Conservation (phyloP, 2,888 invertebrate species). For the Kryphioiulus occultus region DNA sequence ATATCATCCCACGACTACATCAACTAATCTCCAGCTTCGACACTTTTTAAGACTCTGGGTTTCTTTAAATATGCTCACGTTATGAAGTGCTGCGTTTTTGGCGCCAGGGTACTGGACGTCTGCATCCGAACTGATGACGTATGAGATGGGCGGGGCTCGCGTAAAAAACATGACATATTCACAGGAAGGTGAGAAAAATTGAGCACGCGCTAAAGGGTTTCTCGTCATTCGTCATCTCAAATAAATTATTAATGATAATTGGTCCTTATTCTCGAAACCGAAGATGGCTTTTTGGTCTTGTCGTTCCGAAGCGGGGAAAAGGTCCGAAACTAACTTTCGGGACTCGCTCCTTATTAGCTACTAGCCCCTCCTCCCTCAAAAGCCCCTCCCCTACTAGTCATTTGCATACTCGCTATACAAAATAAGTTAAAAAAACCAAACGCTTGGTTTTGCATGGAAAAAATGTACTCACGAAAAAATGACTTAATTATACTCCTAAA, state of each 20-base stretch:
- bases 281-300: constrained; percentile 15
- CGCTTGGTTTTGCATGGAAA: constrained; percentile 20
- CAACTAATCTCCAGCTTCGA: not conserved
- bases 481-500: constrained; percentile 23
- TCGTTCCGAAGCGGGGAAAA: not conserved
- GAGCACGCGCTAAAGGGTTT: constrained; percentile 23
- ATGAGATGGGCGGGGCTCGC: constrained; percentile 12
- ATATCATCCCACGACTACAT: constrained; percentile 8
- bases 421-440: constrained; percentile 13
- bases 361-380: not conserved
- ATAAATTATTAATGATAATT: constrained; percentile 17
- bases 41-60: not conserved
- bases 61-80: not conserved
- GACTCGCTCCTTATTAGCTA: not conserved
- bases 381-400: constrained; percentile 2
- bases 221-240: not conserved
- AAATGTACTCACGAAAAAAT: not conserved
- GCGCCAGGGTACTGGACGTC: not conserved
- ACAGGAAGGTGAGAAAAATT: constrained; percentile 15
- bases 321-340: not conserved
- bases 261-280: constrained; percentile 15
- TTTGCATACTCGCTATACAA: not conserved
- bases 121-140: not conserved
- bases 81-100: not conserved
- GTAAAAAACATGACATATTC: constrained; percentile 21